Conservation (phyloP, 2,888 invertebrate genomes). For the Drosophila gaucha region DNA sequence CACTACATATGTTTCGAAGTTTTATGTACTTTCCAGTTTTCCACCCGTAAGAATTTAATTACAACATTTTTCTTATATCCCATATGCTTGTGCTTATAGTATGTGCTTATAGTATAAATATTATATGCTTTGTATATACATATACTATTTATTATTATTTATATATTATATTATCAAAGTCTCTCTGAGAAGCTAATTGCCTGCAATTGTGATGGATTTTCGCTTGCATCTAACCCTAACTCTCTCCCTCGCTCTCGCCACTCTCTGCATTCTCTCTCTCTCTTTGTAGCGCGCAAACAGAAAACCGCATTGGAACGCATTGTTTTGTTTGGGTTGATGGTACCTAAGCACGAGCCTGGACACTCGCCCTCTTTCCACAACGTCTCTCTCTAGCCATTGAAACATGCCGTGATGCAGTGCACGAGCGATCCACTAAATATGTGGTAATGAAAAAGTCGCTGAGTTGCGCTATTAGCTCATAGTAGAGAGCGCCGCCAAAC, state of each 20-base stretch:
- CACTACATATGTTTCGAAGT: no score
- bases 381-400: not conserved
- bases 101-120: not conserved
- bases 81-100: not conserved
- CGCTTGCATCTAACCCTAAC: not conserved
- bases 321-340: constrained; percentile 39
- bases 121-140: not conserved
- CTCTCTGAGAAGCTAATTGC: constrained; percentile 15
- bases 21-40: no score
- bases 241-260: constrained; percentile 1
- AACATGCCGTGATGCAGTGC: constrained; percentile 5
- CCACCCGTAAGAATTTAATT: no score
- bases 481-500: not conserved
- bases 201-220: not conserved
- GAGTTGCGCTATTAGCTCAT: constrained; percentile 13
- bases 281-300: constrained; percentile 9
- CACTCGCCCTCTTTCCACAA: not conserved
- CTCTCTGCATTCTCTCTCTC: constrained; percentile 1
- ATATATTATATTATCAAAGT: constrained; percentile 15
- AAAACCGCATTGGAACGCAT: constrained; percentile 49
- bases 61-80: not conserved
- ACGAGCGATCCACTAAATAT: constrained; percentile 3
- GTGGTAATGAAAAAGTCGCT: constrained; percentile 11
- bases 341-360: constrained; percentile 5
- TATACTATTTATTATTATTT: no score